A percentile compares a stretch with the other conserved stretches of the same genome.
Evolutionary conservation across 1,140 invertebrate genomes (phyloP).

Genomic region (Aphaenogaster floridana): DNA sequence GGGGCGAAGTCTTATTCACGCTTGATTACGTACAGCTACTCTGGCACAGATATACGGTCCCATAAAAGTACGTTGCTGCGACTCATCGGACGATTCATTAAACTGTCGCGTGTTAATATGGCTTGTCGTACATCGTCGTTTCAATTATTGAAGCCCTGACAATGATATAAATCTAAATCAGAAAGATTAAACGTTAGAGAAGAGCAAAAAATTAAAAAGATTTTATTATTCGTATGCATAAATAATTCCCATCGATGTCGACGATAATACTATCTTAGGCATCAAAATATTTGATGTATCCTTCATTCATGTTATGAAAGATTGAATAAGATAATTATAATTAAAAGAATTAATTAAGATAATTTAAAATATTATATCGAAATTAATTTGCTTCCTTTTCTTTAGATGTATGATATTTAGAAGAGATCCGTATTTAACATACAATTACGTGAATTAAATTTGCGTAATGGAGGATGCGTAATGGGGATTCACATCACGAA

Average conservation of each 20-base stretch:
- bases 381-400: background rate
- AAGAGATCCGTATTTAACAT: background rate
- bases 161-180: background rate
- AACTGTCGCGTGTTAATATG: slow-evolving; percentile 46
- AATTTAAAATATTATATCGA: slow-evolving; percentile 1
- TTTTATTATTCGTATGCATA: background rate
- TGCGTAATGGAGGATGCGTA: background rate
- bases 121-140: slow-evolving; percentile 32
- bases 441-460: background rate
- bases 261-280: background rate
- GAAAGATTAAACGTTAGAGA: background rate
- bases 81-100: slow-evolving; percentile 40
- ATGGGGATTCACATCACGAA: slow-evolving; percentile 30
- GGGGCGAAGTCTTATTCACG: slow-evolving; percentile 49
- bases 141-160: slow-evolving; percentile 1
- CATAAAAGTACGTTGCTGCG: slow-evolving; percentile 38
- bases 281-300: background rate
- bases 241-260: background rate
- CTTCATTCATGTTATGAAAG: background rate
- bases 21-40: slow-evolving; percentile 50
- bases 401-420: background rate
- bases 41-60: slow-evolving; percentile 54
- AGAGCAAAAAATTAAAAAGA: background rate
- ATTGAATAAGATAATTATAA: background rate
- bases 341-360: too few species aligned